Evolutionary conservation across 2,113 vertebrate genomes (phyloP).

Genomic region (Oryzias javanicus): DNA sequence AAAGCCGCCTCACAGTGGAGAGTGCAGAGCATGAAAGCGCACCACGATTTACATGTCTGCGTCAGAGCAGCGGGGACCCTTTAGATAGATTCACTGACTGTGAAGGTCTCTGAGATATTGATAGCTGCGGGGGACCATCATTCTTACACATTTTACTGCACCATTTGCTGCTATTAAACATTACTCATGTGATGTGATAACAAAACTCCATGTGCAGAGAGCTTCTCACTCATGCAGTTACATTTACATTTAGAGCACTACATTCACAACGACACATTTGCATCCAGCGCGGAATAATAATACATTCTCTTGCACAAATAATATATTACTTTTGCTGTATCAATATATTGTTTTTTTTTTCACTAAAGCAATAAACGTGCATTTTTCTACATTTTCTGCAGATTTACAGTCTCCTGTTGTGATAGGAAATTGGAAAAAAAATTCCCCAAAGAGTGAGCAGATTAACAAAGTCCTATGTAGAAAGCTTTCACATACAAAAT

Average conservation of each 20-base stretch:
- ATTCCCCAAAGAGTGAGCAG: constrained; percentile 1
- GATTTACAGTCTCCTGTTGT: not conserved
- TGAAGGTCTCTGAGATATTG: constrained; percentile 53
- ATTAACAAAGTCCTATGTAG: not conserved
- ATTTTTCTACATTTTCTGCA: too few relatives aligned
- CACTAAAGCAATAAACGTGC: not conserved
- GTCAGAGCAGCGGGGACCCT: constrained; percentile 11
- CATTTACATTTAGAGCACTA: not conserved
- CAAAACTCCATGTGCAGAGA: constrained; percentile 46
- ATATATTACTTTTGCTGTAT: constrained; percentile 2
- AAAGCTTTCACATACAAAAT: constrained; percentile 24
- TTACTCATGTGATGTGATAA: constrained; percentile 55
- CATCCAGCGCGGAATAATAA: too few relatives aligned
- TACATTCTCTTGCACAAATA: not conserved
- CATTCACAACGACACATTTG: too few relatives aligned
- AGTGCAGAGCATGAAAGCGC: constrained; percentile 7
- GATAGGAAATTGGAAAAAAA: constrained; percentile 29
- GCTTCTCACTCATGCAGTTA: constrained; percentile 1
- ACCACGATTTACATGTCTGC: constrained; percentile 32
- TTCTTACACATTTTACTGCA: constrained; percentile 46
- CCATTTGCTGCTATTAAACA: constrained; percentile 57
- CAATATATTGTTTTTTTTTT: constrained; percentile 14
- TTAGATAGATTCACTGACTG: constrained; percentile 38
- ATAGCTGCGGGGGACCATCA: constrained; percentile 39
- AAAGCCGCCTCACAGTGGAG: constrained; percentile 19